phyloP scores from a whole-genome alignment of 2,888 invertebrate species.

The Cepaea hortensis region DNA sequence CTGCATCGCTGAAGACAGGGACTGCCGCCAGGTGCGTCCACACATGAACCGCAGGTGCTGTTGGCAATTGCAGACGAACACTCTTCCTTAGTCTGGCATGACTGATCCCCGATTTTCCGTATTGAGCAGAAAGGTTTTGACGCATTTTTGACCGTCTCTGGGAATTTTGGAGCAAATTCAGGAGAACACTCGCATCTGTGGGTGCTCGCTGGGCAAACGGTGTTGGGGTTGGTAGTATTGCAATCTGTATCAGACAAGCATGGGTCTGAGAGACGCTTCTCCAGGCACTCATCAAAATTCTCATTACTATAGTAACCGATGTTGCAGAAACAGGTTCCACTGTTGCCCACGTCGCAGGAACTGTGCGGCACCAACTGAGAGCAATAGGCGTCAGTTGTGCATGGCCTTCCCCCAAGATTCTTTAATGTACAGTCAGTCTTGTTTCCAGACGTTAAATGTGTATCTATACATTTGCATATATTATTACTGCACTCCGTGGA shows the following conservation, averaged over 20 bases:
- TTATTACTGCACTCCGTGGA: conserved; percentile 5
- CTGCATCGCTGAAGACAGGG: background rate
- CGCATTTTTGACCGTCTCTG: background rate
- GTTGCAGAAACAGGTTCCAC: conserved; percentile 23
- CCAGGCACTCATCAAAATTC: background rate
- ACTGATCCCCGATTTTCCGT: conserved; percentile 20
- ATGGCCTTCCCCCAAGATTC: conserved; percentile 1
- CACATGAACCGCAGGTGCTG: conserved; percentile 54
- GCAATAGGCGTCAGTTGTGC: background rate
- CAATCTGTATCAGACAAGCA: conserved; percentile 30
- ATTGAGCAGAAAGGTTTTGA: conserved; percentile 20
- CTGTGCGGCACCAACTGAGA: background rate
- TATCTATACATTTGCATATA: background rate
- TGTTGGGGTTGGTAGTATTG: conserved; percentile 6
- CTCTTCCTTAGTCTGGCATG: conserved; percentile 49
- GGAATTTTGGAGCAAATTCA: background rate
- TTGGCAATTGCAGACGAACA: conserved; percentile 56
- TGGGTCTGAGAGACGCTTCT: conserved; percentile 19
- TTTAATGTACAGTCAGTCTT: conserved; percentile 1
- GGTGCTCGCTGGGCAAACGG: conserved; percentile 2
- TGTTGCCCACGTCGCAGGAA: background rate
- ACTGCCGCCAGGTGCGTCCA: background rate
- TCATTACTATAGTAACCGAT: conserved; percentile 25
- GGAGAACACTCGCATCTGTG: conserved; percentile 11
- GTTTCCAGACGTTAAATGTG: background rate